Conservation (phyloP, 2,113 vertebrate species). For the Oostethus manadensis region DNA sequence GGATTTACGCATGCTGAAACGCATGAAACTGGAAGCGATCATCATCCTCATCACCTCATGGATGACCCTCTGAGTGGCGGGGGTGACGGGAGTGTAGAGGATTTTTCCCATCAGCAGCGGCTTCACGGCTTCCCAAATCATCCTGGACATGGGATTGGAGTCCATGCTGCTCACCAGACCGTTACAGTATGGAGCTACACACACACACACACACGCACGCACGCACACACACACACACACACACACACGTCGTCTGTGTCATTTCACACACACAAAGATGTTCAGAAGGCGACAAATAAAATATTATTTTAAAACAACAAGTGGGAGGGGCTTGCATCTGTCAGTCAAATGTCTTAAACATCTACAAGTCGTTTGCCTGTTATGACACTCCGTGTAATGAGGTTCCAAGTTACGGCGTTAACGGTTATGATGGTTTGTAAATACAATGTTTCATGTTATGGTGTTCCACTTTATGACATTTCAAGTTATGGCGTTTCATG, state of each 20-base stretch:
- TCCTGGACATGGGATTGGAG: constrained; percentile 87
- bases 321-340: not conserved
- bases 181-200: constrained; percentile 90
- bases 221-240: not conserved
- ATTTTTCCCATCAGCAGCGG: constrained; percentile 93
- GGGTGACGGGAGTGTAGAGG: constrained; percentile 90
- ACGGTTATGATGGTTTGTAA: no score
- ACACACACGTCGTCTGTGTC: not conserved
- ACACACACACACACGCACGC: constrained; percentile 9
- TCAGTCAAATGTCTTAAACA: no score
- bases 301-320: no score
- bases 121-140: constrained; percentile 94
- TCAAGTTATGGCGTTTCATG: no score
- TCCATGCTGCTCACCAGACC: constrained; percentile 88
- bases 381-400: no score
- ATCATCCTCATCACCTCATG: constrained; percentile 78
- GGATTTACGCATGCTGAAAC: constrained; percentile 61
- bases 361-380: no score
- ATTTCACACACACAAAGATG: not conserved
- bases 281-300: not conserved
- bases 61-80: constrained; percentile 82
- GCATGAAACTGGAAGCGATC: not conserved
- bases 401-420: no score
- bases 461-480: no score
- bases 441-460: no score